Percentiles rank a stretch among this genome's conserved stretches.
These are phyloP conservation scores for Crotalus tigris DNA, from an alignment of 2,113 vertebrate genomes.

Conservation along the genomic window DNA sequence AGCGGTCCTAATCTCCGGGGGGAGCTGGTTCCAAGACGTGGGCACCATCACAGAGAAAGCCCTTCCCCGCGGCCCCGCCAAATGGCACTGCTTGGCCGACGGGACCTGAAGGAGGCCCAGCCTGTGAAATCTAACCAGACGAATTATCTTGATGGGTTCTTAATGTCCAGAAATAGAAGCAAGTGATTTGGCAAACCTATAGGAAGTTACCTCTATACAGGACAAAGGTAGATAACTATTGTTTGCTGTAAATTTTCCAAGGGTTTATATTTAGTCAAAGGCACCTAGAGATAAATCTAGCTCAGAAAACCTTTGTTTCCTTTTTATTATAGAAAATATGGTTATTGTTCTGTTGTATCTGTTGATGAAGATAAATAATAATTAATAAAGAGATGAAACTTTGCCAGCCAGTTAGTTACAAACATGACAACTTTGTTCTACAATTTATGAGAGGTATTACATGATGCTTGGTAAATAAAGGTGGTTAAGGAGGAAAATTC, in stretches of 20 bases:
- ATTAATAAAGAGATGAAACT: neutral
- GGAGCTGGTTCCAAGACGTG: too few species aligned
- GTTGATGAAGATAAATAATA: neutral
- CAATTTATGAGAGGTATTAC: neutral
- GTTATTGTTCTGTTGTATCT: neutral
- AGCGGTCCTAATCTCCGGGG: too few species aligned
- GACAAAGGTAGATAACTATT: neutral
- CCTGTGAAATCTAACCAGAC: too few species aligned
- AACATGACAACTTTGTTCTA: neutral
- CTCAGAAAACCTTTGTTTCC: neutral
- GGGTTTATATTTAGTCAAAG: neutral
- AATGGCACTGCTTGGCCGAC: too few species aligned
- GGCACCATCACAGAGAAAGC: too few species aligned
- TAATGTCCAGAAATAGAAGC: neutral
- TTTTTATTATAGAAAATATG: neutral
- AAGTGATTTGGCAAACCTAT: neutral
- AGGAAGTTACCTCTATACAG: neutral
- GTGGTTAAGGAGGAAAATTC: too few species aligned
- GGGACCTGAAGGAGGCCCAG: too few species aligned
- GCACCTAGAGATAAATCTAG: neutral
- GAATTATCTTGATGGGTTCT: neutral
- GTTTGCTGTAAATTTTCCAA: neutral
- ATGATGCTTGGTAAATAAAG: neutral
- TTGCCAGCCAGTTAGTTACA: neutral
- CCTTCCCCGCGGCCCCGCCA: too few species aligned